These are phyloP conservation scores for Campaea margaritaria DNA, from an alignment of 2,888 invertebrate genomes.

Conservation along the genomic window DNA sequence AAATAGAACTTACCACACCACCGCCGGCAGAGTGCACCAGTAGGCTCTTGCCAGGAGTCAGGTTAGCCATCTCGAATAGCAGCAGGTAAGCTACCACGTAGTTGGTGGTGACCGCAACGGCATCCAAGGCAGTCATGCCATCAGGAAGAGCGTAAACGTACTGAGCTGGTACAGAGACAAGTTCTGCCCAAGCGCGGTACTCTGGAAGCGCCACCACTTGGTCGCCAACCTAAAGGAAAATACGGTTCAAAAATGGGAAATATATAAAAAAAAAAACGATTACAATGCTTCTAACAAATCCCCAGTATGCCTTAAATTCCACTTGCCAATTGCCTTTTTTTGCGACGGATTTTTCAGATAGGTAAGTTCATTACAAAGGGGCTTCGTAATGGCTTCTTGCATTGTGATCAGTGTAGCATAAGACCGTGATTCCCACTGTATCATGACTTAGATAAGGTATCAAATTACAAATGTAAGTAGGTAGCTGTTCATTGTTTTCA, in stretches of 20 bases:
- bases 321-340: constrained; percentile 24
- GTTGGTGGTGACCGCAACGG: constrained; percentile 93
- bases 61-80: constrained; percentile 92
- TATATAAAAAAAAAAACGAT: neutral
- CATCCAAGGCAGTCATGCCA: constrained; percentile 91
- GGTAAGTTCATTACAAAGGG: constrained; percentile 14
- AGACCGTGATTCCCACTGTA: constrained; percentile 23
- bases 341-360: constrained; percentile 23
- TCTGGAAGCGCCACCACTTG: constrained; percentile 94
- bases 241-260: neutral
- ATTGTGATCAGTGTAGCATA: constrained; percentile 31
- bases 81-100: constrained; percentile 94
- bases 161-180: constrained; percentile 91
- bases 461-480: constrained; percentile 21
- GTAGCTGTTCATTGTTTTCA: constrained; percentile 15
- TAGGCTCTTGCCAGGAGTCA: constrained; percentile 91
- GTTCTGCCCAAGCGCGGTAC: constrained; percentile 94
- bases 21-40: constrained; percentile 95
- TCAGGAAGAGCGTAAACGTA: constrained; percentile 91
- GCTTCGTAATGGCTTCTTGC: constrained; percentile 20
- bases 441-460: constrained; percentile 28
- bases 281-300: constrained; percentile 7
- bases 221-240: constrained; percentile 87
- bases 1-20: constrained; percentile 90
- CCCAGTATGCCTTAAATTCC: constrained; percentile 9